Conservation (phyloP, 2,888 invertebrate genomes). For the Bruchidius siliquastri region DNA sequence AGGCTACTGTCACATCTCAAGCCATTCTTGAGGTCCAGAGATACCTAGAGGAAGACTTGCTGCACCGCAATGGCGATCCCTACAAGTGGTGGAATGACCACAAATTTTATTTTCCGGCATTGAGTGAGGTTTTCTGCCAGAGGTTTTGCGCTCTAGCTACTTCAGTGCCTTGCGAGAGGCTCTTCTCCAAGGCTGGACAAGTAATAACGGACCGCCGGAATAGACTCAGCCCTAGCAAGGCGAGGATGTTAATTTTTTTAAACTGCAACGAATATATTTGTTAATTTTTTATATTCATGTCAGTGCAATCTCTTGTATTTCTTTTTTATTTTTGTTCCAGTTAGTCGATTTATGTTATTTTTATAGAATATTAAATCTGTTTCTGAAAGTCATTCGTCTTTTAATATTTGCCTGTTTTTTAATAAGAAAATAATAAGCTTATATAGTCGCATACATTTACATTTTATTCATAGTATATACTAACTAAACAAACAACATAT, state of each 20-base stretch:
- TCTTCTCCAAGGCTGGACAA: slow-evolving; percentile 12
- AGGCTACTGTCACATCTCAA: not conserved
- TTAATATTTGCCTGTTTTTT: no score
- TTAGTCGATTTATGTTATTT: no score
- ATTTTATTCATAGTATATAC: no score
- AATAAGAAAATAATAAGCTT: no score
- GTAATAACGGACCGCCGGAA: not conserved
- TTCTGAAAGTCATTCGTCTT: no score
- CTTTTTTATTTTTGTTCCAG: no score
- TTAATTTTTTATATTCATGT: no score
- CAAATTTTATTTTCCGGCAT: slow-evolving; percentile 12
- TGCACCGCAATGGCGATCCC: slow-evolving; percentile 11
- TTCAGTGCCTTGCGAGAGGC: slow-evolving; percentile 14
- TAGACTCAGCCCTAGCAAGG: slow-evolving; percentile 6
- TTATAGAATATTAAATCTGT: no score
- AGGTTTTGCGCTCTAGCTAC: slow-evolving; percentile 15
- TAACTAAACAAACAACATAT: no score
- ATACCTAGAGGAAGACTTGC: slow-evolving; percentile 9
- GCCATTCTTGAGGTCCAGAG: slow-evolving; percentile 16
- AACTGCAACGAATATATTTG: slow-evolving; percentile 4
- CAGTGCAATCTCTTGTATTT: no score
- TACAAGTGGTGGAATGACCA: slow-evolving; percentile 14
- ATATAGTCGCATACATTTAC: no score
- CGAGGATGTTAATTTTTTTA: slow-evolving; percentile 8
- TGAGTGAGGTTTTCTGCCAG: slow-evolving; percentile 10